Conservation (phyloP, 1,140 invertebrate genomes). For the Drosophila seguyi region DNA sequence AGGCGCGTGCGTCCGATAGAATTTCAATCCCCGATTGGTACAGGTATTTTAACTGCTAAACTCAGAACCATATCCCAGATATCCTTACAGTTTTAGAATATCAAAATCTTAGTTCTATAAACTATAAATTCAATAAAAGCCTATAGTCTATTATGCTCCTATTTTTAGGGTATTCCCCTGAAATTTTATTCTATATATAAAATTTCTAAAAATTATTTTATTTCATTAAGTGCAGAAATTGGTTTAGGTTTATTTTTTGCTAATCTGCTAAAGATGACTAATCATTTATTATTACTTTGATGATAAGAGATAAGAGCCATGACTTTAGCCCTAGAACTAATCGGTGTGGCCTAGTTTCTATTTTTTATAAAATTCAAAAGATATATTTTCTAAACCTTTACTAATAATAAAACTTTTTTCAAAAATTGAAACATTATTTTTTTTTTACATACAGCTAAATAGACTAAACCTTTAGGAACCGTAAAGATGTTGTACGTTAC, state of each 20-base stretch:
- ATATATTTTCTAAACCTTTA: not conserved
- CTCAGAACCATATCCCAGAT: not conserved
- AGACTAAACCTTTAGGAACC: no score
- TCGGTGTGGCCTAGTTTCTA: not conserved
- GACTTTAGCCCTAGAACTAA: not conserved
- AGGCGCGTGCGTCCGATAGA: conserved; percentile 26
- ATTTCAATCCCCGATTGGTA: not conserved
- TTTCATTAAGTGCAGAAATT: not conserved
- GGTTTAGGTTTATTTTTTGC: no score
- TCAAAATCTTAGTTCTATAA: no score
- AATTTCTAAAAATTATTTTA: not conserved
- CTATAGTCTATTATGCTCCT: not conserved
- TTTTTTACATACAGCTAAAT: not conserved
- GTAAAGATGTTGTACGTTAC: not conserved
- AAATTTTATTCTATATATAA: not conserved
- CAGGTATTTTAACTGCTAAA: not conserved
- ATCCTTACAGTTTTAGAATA: not conserved
- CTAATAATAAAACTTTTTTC: not conserved
- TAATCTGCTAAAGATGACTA: not conserved
- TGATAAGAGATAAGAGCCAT: not conserved
- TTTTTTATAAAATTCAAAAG: not conserved
- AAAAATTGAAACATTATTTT: no score
- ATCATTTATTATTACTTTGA: not conserved
- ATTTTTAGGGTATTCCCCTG: not conserved
- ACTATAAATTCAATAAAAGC: no score